phyloP scores from a whole-genome alignment of 1,140 invertebrate genomes.

The Mesaphorura yosii region DNA sequence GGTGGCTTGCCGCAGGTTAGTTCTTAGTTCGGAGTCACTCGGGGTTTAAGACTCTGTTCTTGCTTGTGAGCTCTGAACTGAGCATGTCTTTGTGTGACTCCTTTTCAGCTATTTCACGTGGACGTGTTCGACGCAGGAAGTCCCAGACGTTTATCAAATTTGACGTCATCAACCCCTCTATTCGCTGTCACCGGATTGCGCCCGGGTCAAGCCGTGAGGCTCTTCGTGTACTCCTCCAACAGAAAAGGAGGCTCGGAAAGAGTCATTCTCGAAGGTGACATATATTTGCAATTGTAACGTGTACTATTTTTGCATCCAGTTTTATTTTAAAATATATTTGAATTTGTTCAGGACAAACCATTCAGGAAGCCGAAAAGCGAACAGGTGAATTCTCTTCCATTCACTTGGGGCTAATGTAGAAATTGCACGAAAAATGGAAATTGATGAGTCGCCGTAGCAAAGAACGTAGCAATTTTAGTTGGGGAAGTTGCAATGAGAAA shows the following conservation, averaged over 20 bases:
- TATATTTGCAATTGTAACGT: no score
- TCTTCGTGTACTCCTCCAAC: conserved; percentile 67
- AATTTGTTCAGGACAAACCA: no score
- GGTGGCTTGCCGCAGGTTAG: conserved; percentile 43
- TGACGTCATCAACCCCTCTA: conserved; percentile 51
- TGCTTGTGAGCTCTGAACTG: conserved; percentile 18
- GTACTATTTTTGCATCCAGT: no score
- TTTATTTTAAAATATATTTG: no score
- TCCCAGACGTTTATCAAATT: conserved; percentile 50
- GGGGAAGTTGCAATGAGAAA: no score
- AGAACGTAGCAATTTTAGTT: no score
- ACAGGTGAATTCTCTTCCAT: conserved; percentile 49
- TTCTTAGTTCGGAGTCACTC: conserved; percentile 17
- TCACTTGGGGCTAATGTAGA: no score
- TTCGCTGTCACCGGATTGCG: conserved; percentile 57
- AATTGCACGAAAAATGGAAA: no score
- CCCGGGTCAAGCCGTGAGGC: conserved; percentile 53
- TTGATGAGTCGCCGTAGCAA: no score
- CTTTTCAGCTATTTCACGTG: conserved; percentile 55
- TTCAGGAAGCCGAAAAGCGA: conserved; percentile 65
- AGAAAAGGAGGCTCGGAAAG: conserved; percentile 67
- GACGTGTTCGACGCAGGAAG: conserved; percentile 60
- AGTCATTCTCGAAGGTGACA: conserved; percentile 46
- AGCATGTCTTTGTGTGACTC: conserved; percentile 36
- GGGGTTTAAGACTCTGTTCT: conserved; percentile 2